Conservation (phyloP, 2,113 vertebrate species). For the Illadopsis cleaveri region DNA sequence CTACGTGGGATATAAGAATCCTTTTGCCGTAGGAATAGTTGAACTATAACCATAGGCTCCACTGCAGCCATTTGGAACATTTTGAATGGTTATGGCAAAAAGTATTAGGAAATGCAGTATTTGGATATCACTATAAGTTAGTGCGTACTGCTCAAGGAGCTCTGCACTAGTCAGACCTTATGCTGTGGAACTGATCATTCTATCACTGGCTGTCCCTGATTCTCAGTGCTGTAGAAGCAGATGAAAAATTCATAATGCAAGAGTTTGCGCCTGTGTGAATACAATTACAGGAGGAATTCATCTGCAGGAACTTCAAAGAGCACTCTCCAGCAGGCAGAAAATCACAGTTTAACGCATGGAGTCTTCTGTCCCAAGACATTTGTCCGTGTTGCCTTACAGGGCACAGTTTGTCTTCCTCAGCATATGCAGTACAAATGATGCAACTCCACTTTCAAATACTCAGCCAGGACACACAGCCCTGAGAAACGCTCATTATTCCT, state of each 20-base stretch:
- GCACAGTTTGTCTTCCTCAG: not conserved
- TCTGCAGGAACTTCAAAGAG: not conserved
- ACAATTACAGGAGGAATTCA: not conserved
- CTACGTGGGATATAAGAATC: not conserved
- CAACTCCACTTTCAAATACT: not conserved
- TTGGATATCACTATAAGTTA: not conserved
- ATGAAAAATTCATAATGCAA: not conserved
- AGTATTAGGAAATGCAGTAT: not conserved
- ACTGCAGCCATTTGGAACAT: not conserved
- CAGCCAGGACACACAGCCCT: not conserved
- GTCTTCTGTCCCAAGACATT: not conserved
- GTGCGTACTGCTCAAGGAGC: not conserved
- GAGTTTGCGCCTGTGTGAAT: not conserved
- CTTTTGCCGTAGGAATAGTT: not conserved
- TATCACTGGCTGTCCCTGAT: not conserved
- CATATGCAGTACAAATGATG: not conserved
- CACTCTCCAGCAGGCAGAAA: slow-evolving; percentile 20
- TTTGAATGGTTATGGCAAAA: not conserved
- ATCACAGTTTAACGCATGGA: not conserved
- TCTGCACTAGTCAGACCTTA: not conserved
- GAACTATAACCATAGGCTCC: not conserved
- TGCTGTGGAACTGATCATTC: fast-evolving
- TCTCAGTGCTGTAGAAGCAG: not conserved
- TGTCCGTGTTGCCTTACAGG: not conserved
- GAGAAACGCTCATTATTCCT: slow-evolving; percentile 1